Percentiles rank a stretch among this genome's conserved stretches.
Conservation (phyloP, 2,888 invertebrate genomes). For the Teleogryllus oceanicus region DNA sequence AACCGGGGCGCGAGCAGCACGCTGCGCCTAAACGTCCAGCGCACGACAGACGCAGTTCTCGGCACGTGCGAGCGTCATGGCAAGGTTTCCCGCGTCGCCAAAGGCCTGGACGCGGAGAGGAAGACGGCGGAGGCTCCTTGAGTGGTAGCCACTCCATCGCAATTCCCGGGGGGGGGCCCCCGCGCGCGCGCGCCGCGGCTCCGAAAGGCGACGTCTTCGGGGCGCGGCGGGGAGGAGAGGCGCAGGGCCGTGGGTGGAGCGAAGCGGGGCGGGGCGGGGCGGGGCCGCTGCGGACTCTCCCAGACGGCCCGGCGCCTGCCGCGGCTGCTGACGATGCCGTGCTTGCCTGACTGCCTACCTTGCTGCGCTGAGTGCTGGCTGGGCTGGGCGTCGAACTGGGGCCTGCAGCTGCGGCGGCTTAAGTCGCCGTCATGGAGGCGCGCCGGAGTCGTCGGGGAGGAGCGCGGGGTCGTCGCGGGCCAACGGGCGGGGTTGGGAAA, state of each 20-base stretch:
- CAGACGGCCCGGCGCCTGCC: conserved; percentile 3
- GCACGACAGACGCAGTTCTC: background rate
- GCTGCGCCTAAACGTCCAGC: background rate
- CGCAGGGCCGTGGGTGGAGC: background rate
- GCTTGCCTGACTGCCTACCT: background rate
- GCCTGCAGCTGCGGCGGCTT: background rate
- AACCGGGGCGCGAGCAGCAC: background rate
- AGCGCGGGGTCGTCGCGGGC: background rate
- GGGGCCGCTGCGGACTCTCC: background rate
- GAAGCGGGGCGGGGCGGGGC: background rate
- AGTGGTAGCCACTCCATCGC: too few species aligned
- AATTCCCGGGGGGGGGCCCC: too few species aligned
- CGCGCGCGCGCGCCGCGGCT: too few species aligned
- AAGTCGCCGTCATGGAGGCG: background rate
- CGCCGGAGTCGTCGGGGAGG: background rate
- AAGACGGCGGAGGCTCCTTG: too few species aligned
- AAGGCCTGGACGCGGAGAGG: too few species aligned
- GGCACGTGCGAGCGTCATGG: background rate
- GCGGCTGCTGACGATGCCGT: too few species aligned
- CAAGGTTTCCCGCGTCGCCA: too few species aligned
- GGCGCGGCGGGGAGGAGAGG: too few species aligned
- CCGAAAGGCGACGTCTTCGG: too few species aligned
- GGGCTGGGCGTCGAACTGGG: background rate
- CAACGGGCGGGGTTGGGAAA: background rate
- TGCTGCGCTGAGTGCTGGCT: background rate